Conservation (phyloP, 2,797 vertebrate species). For the Mormyrops attenuatus region DNA sequence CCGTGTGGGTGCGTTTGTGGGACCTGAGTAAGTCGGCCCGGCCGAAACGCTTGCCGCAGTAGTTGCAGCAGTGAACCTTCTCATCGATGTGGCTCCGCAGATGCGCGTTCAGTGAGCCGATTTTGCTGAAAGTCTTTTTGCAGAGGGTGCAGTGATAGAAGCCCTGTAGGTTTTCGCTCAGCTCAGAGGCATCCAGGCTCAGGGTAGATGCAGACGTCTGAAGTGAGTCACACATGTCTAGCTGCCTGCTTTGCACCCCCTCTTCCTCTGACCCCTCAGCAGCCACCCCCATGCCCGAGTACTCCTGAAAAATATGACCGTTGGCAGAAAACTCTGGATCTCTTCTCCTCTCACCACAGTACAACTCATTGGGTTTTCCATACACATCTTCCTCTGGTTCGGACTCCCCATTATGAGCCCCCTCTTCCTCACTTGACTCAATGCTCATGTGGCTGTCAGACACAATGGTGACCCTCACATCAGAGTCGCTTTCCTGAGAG, state of each 20-base stretch:
- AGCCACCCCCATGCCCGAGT: constrained; percentile 22
- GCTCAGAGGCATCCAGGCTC: constrained; percentile 1
- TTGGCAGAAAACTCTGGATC: constrained; percentile 17
- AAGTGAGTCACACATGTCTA: not conserved
- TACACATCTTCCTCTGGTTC: constrained; percentile 33
- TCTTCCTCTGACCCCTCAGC: not conserved
- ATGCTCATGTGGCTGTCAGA: constrained; percentile 34
- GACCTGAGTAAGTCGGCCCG: constrained; percentile 64
- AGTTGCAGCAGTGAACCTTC: constrained; percentile 61
- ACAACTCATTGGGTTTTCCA: not conserved
- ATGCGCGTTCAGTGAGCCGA: constrained; percentile 49
- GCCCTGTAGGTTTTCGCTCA: constrained; percentile 30
- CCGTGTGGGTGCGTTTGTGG: constrained; percentile 69
- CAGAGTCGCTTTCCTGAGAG: constrained; percentile 23
- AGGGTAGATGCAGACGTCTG: not conserved
- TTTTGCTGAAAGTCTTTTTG: constrained; percentile 51
- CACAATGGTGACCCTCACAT: constrained; percentile 45
- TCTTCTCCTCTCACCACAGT: constrained; percentile 4
- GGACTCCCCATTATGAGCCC: constrained; percentile 28
- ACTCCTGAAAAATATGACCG: constrained; percentile 21
- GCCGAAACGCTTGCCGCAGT: constrained; percentile 67
- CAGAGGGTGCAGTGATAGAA: constrained; percentile 48
- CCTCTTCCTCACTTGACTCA: constrained; percentile 33
- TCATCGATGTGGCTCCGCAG: constrained; percentile 55
- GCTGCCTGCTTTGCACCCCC: not conserved